A percentile compares a stretch with the other conserved stretches of the same genome.
Evolutionary conservation across 1,140 invertebrate species (phyloP).

Genomic region (Pygmarrhopalites habei): DNA sequence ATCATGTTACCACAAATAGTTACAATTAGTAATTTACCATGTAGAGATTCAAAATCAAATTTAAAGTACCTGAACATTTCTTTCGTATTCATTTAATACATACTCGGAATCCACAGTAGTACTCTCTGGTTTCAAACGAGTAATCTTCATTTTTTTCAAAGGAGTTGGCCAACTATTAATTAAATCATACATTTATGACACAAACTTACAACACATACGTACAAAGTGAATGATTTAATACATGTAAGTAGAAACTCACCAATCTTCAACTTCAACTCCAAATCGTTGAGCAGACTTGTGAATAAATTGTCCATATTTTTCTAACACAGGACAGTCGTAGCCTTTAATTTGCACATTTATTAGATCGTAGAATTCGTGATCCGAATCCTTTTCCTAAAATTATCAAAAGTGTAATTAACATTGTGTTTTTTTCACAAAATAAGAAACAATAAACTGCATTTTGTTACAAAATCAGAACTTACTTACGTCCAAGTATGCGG

Average conservation of each 20-base stretch:
- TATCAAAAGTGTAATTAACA: too few species aligned
- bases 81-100: constrained; percentile 64
- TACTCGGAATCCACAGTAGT: constrained; percentile 61
- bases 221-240: background rate
- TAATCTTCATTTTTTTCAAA: constrained; percentile 57
- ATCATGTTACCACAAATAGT: too few species aligned
- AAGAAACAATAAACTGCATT: too few species aligned
- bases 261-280: constrained; percentile 66
- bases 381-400: too few species aligned
- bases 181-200: background rate
- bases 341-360: constrained; percentile 72
- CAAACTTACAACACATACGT: background rate
- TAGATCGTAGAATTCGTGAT: too few species aligned
- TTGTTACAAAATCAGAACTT: too few species aligned
- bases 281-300: constrained; percentile 63
- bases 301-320: constrained; percentile 68
- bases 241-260: constrained; percentile 47
- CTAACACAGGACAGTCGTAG: constrained; percentile 71
- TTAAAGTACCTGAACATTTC: constrained; percentile 58
- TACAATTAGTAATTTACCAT: too few species aligned
- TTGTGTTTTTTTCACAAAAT: too few species aligned
- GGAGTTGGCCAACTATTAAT: constrained; percentile 64
- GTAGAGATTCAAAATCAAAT: too few species aligned
- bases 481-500: too few species aligned
- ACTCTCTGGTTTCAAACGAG: constrained; percentile 60